Evolutionary conservation across 2,113 vertebrate species (phyloP).

Genomic region (Dicentrarchus labrax): DNA sequence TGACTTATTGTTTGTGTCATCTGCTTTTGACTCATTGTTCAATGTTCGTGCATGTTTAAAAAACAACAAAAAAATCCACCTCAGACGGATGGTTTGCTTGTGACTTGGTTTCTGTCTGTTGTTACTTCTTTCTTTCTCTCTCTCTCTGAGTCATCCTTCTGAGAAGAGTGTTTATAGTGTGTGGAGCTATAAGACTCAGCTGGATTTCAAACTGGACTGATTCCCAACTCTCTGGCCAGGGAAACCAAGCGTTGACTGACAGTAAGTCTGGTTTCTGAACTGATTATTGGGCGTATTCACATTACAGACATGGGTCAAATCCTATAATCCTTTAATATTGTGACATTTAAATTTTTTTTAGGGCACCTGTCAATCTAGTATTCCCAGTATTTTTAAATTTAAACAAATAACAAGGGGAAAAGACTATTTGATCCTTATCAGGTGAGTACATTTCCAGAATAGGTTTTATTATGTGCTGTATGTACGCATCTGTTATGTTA

Average conservation of each 20-base stretch:
- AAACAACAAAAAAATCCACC: background rate
- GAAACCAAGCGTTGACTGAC: background rate
- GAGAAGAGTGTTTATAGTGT: background rate
- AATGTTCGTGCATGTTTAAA: background rate
- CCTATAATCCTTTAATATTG: background rate
- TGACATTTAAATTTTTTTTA: background rate
- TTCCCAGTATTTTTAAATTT: background rate
- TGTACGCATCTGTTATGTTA: background rate
- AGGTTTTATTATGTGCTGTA: background rate
- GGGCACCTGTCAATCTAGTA: no score
- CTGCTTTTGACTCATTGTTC: background rate
- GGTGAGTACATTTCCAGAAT: background rate
- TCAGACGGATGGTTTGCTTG: background rate
- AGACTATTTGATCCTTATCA: background rate
- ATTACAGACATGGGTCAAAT: background rate
- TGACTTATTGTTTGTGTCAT: background rate
- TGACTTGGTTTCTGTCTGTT: background rate
- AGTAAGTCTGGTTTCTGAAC: slow-evolving; percentile 25
- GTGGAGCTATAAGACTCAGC: background rate
- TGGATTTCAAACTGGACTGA: slow-evolving; percentile 3
- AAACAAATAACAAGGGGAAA: background rate
- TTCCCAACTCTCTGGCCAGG: background rate
- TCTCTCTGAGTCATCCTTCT: slow-evolving; percentile 48
- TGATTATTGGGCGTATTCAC: background rate
- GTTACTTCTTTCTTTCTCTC: background rate